Conservation (phyloP, 2,888 invertebrate genomes). For the Hydrotaea diabolus region DNA sequence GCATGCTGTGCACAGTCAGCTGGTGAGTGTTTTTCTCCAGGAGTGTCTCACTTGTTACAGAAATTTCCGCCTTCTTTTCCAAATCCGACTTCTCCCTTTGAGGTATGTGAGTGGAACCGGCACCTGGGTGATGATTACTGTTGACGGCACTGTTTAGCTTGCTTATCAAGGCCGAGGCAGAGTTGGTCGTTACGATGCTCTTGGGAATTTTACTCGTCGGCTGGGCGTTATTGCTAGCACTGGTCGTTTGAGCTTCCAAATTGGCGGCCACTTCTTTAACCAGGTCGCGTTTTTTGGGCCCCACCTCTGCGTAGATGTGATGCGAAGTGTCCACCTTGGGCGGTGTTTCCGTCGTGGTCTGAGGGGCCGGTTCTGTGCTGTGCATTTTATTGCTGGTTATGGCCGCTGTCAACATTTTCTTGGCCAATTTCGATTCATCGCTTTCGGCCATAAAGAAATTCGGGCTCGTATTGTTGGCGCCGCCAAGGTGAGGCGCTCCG, state of each 20-base stretch:
- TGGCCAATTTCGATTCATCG: conserved; percentile 81
- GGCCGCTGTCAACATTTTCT: conserved; percentile 76
- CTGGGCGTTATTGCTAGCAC: conserved; percentile 22
- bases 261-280: conserved; percentile 69
- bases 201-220: conserved; percentile 76
- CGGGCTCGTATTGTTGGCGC: conserved; percentile 44
- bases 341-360: conserved; percentile 84
- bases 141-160: conserved; percentile 71
- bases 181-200: conserved; percentile 70
- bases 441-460: conserved; percentile 82
- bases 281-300: conserved; percentile 75
- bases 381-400: conserved; percentile 66
- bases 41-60: conserved; percentile 76
- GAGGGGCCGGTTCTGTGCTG: conserved; percentile 62
- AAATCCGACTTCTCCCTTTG: conserved; percentile 58
- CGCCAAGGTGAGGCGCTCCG: conserved; percentile 38
- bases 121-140: not conserved
- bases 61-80: conserved; percentile 72
- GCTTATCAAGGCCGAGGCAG: conserved; percentile 73
- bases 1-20: conserved; percentile 83
- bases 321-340: conserved; percentile 89
- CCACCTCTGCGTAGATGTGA: conserved; percentile 83
- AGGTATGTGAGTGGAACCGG: conserved; percentile 40
- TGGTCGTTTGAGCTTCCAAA: conserved; percentile 67
- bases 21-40: conserved; percentile 79